Evolutionary conservation across 64 coral and sea anemone species (phyloP).

Genomic region (Cladopsammia gracilis): DNA sequence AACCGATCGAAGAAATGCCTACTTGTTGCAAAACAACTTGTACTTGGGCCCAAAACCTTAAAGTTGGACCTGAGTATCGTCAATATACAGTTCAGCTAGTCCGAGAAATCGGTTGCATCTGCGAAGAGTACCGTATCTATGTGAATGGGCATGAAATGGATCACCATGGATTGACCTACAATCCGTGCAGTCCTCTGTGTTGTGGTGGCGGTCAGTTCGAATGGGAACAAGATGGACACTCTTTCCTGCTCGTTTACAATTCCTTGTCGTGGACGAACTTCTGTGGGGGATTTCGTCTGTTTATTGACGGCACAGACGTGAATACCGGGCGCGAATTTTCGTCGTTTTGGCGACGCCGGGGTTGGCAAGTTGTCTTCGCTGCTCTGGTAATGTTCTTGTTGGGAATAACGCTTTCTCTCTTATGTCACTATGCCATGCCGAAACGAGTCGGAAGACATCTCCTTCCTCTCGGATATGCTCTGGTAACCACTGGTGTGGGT

Average conservation of each 20-base stretch:
- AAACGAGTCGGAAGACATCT: not conserved
- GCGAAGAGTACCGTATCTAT: constrained; percentile 86
- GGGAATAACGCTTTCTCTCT: constrained; percentile 73
- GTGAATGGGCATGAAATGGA: constrained; percentile 77
- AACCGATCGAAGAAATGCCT: constrained; percentile 50
- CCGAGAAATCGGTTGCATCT: constrained; percentile 67
- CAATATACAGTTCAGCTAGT: constrained; percentile 85
- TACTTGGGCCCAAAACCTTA: constrained; percentile 90
- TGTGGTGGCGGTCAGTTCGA: constrained; percentile 79
- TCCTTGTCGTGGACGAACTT: constrained; percentile 63
- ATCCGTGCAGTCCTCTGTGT: constrained; percentile 91
- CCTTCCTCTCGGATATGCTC: constrained; percentile 56
- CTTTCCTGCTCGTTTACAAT: constrained; percentile 86
- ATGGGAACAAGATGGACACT: constrained; percentile 93
- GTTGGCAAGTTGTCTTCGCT: constrained; percentile 81
- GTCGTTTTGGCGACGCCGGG: constrained; percentile 89
- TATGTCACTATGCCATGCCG: constrained; percentile 68
- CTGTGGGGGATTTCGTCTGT: constrained; percentile 85
- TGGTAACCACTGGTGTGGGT: constrained; percentile 73
- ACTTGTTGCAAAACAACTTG: constrained; percentile 71
- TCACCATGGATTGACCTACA: constrained; percentile 67
- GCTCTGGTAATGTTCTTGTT: constrained; percentile 73
- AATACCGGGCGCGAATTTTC: constrained; percentile 94
- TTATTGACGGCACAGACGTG: constrained; percentile 89
- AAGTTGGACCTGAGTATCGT: constrained; percentile 70